phyloP scores from a whole-genome alignment of 2,113 vertebrate genomes.

The Passer montanus region DNA sequence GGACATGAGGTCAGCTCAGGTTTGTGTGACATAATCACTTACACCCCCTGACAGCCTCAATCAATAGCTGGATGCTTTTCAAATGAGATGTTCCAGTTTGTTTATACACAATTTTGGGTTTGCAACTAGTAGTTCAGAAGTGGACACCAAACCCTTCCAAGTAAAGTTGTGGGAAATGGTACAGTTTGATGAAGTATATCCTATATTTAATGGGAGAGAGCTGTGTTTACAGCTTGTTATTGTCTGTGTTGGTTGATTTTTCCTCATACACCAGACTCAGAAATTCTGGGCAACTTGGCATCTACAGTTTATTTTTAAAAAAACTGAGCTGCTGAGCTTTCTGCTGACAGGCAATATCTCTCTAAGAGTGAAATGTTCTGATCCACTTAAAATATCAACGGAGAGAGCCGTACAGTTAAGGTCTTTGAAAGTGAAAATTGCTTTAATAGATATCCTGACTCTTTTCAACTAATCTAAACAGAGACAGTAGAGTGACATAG shows the following conservation, averaged over 20 bases:
- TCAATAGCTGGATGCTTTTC: not conserved
- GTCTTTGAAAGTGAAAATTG: not conserved
- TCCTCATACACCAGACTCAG: not conserved
- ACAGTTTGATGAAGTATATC: not conserved
- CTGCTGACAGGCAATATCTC: not conserved
- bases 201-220: not conserved
- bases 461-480: not conserved
- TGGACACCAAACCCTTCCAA: not conserved
- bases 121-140: constrained; percentile 24
- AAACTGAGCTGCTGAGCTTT: not conserved
- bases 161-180: not conserved
- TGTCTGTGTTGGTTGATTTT: constrained; percentile 7
- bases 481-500: not conserved
- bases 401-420: not conserved
- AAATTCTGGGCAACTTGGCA: not conserved
- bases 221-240: not conserved
- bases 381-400: not conserved
- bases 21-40: not conserved
- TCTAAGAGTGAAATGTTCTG: not conserved
- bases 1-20: not conserved
- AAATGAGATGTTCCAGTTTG: not conserved
- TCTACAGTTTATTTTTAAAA: not conserved
- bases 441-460: not conserved
- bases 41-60: not conserved
- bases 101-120: not conserved